These are phyloP conservation scores for Emydocephalus ijimae DNA, from an alignment of 2,113 vertebrate species.

Conservation along the genomic window DNA sequence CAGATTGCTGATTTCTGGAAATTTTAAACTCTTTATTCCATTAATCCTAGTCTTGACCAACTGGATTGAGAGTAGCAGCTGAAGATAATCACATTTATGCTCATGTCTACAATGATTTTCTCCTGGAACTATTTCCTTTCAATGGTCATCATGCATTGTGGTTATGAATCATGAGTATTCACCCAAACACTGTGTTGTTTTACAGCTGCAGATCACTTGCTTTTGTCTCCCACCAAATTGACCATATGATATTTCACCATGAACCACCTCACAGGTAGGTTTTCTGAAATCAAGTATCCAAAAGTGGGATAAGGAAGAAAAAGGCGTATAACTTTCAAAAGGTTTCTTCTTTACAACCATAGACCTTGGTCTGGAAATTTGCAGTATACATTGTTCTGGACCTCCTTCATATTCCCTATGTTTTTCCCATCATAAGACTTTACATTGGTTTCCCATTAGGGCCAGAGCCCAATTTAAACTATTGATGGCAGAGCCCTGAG, in stretches of 20 bases:
- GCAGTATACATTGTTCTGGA: neutral
- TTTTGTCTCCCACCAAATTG: neutral
- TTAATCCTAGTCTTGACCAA: neutral
- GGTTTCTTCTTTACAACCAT: neutral
- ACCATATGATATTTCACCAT: neutral
- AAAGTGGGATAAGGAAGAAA: neutral
- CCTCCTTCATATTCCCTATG: neutral
- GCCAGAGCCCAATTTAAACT: neutral
- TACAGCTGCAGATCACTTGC: neutral
- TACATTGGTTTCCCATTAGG: neutral
- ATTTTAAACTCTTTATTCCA: neutral
- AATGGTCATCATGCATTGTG: neutral
- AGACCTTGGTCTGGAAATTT: neutral
- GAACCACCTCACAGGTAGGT: neutral
- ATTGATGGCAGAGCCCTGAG: neutral
- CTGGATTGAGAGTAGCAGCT: neutral
- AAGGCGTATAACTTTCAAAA: neutral
- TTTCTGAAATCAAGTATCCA: neutral
- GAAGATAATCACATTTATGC: conserved; percentile 34
- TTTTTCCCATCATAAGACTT: neutral
- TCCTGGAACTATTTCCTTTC: neutral
- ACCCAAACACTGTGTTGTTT: neutral
- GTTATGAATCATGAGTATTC: neutral
- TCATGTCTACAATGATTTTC: neutral
- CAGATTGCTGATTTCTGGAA: neutral